Conservation (phyloP, 2,113 vertebrate genomes). For the Pituophis catenifer region DNA sequence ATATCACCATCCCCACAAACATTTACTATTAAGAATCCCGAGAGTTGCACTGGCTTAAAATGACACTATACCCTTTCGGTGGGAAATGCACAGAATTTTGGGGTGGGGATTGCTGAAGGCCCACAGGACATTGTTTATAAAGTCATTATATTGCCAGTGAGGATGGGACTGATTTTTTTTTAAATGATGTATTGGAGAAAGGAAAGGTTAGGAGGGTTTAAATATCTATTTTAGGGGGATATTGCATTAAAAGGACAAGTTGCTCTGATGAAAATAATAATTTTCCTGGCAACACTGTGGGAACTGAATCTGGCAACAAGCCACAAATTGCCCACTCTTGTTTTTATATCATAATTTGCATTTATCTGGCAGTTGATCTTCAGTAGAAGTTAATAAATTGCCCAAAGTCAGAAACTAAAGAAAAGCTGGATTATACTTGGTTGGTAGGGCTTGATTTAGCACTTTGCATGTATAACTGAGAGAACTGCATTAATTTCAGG, state of each 20-base stretch:
- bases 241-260: background rate
- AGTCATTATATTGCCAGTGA: background rate
- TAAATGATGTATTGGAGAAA: background rate
- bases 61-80: background rate
- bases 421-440: background rate
- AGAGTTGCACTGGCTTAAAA: background rate
- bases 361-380: background rate
- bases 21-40: background rate
- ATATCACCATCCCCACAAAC: background rate
- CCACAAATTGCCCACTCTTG: background rate
- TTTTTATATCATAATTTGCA: background rate
- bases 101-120: background rate
- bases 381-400: background rate
- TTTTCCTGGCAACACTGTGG: background rate
- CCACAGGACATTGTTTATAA: background rate
- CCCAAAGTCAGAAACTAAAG: conserved; percentile 38
- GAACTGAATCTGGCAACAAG: background rate
- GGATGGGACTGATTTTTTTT: background rate
- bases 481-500: background rate
- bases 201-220: background rate
- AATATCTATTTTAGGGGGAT: background rate
- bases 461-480: background rate
- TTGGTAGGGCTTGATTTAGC: background rate
- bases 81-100: background rate
- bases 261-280: background rate